These are phyloP conservation scores for Pelobates cultripes DNA, from an alignment of 2,797 vertebrate species.

Conservation along the genomic window DNA sequence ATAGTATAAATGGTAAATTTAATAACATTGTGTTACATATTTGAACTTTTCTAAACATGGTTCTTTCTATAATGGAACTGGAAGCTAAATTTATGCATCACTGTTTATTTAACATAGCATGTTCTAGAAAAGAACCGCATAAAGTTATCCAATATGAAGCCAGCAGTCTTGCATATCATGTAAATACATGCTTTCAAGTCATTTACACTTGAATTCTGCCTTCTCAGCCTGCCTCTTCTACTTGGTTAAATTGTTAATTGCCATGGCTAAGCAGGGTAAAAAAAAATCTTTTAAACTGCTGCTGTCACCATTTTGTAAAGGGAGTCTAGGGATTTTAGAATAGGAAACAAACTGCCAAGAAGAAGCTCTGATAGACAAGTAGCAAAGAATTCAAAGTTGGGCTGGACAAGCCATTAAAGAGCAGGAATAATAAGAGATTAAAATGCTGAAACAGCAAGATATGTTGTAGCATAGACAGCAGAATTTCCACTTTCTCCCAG, in stretches of 20 bases:
- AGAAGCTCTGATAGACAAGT: constrained; percentile 49
- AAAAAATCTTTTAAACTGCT: constrained; percentile 51
- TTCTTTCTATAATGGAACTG: too few relatives aligned
- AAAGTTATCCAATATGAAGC: constrained; percentile 9
- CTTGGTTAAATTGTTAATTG: constrained; percentile 52
- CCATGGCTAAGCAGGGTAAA: constrained; percentile 49
- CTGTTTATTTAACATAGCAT: too few relatives aligned
- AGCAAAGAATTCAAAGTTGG: constrained; percentile 43
- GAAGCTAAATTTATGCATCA: too few relatives aligned
- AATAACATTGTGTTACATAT: not conserved
- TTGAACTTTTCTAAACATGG: not conserved
- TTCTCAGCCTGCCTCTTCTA: constrained; percentile 44
- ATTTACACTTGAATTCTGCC: constrained; percentile 47
- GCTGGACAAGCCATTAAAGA: constrained; percentile 44
- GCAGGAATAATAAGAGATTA: constrained; percentile 35
- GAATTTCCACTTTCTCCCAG: constrained; percentile 8
- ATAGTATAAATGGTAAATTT: too few relatives aligned
- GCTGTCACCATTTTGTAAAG: constrained; percentile 45
- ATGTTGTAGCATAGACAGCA: constrained; percentile 25
- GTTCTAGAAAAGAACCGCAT: too few relatives aligned
- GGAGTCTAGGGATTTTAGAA: constrained; percentile 52
- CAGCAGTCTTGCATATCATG: constrained; percentile 30
- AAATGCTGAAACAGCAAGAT: constrained; percentile 44
- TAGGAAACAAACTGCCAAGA: constrained; percentile 48
- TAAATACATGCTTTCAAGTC: constrained; percentile 39